Conservation (phyloP, 2,888 invertebrate species). For the Mamestra brassicae region DNA sequence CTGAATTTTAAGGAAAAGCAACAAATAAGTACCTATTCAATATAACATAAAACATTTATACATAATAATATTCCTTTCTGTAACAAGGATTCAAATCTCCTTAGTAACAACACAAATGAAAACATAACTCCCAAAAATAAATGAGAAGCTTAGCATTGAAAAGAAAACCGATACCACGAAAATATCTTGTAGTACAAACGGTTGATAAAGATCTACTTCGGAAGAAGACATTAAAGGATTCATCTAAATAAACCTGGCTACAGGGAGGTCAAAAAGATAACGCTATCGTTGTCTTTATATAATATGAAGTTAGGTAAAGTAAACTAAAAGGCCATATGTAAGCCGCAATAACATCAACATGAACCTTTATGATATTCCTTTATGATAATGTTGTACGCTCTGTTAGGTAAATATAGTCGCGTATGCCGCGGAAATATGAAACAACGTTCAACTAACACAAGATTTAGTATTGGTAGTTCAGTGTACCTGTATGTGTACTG, state of each 20-base stretch:
- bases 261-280: slow-evolving; percentile 71
- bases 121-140: slow-evolving; percentile 39
- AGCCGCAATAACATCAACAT: slow-evolving; percentile 78
- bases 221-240: slow-evolving; percentile 58
- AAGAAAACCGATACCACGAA: slow-evolving; percentile 33
- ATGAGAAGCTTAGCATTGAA: slow-evolving; percentile 31
- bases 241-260: slow-evolving; percentile 54
- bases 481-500: slow-evolving; percentile 58
- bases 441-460: slow-evolving; percentile 59
- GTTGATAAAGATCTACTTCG: slow-evolving; percentile 54
- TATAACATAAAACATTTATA: background rate
- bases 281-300: slow-evolving; percentile 70
- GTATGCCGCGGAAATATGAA: slow-evolving; percentile 72
- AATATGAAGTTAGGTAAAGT: slow-evolving; percentile 72
- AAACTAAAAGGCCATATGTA: slow-evolving; percentile 78
- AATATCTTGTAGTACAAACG: slow-evolving; percentile 26
- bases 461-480: slow-evolving; percentile 60
- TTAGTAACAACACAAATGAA: slow-evolving; percentile 33
- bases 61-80: background rate
- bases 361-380: slow-evolving; percentile 80
- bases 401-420: slow-evolving; percentile 71
- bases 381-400: slow-evolving; percentile 77
- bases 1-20: background rate
- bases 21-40: background rate
- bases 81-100: slow-evolving; percentile 27